Conservation (phyloP, 2,888 invertebrate species). For the Drosophila subsilvestris region DNA sequence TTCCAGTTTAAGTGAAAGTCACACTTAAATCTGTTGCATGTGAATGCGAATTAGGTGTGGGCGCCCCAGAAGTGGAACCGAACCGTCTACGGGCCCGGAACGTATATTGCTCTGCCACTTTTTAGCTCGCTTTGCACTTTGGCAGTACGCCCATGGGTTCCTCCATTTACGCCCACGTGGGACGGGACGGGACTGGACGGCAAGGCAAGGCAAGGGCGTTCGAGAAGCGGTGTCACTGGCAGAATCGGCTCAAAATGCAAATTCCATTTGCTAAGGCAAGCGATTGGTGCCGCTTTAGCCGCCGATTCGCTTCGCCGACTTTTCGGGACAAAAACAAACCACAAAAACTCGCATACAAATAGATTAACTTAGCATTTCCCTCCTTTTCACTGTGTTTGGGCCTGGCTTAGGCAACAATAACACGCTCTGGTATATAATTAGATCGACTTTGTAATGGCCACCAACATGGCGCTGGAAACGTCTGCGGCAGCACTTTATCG, state of each 20-base stretch:
- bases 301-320: not conserved
- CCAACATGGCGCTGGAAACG: constrained; percentile 71
- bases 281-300: constrained; percentile 3
- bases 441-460: constrained; percentile 74
- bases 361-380: constrained; percentile 29
- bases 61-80: constrained; percentile 6
- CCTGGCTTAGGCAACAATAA: constrained; percentile 49
- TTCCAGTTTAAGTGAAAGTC: constrained; percentile 15
- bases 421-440: constrained; percentile 65
- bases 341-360: constrained; percentile 30
- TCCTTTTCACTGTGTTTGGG: constrained; percentile 12
- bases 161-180: constrained; percentile 8
- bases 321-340: constrained; percentile 12
- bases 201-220: not conserved
- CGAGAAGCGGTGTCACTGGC: constrained; percentile 23
- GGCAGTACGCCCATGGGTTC: not conserved
- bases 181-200: constrained; percentile 2
- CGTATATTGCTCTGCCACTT: constrained; percentile 18
- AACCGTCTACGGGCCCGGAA: not conserved
- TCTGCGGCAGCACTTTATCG: constrained; percentile 70
- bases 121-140: constrained; percentile 19
- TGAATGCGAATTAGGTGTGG: constrained; percentile 26
- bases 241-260: constrained; percentile 52
- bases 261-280: constrained; percentile 49
- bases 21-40: constrained; percentile 45